These are phyloP conservation scores for Anarrhichthys ocellatus DNA, from an alignment of 2,113 vertebrate genomes.

Conservation along the genomic window DNA sequence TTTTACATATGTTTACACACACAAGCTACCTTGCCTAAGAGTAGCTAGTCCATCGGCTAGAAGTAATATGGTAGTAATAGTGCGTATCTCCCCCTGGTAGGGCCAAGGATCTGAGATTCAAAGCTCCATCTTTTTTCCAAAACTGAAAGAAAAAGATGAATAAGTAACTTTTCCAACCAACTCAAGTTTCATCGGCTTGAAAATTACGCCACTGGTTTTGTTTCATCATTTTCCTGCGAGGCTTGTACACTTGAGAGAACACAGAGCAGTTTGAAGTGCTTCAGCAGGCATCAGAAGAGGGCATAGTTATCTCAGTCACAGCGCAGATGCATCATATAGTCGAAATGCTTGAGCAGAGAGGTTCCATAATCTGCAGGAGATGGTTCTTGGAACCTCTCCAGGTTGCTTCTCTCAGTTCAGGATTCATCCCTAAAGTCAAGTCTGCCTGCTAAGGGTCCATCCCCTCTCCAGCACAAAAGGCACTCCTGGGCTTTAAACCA, in stretches of 20 bases:
- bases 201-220: not conserved
- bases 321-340: constrained; percentile 52
- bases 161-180: not conserved
- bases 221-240: not conserved
- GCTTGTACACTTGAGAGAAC: not conserved
- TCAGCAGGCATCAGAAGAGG: not conserved
- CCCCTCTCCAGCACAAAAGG: constrained; percentile 30
- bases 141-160: not conserved
- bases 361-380: constrained; percentile 45
- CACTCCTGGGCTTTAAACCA: constrained; percentile 25
- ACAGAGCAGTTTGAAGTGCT: not conserved
- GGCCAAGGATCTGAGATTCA: not conserved
- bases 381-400: constrained; percentile 44
- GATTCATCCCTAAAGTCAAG: constrained; percentile 44
- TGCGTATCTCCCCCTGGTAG: not conserved
- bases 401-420: constrained; percentile 42
- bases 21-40: not conserved
- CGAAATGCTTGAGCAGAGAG: constrained; percentile 45
- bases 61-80: not conserved
- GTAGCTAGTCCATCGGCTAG: not conserved
- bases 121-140: not conserved
- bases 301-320: constrained; percentile 12
- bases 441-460: constrained; percentile 14
- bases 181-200: not conserved
- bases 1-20: not conserved